Conservation (phyloP, 2,113 vertebrate species). For the Nothoprocta pentlandii region DNA sequence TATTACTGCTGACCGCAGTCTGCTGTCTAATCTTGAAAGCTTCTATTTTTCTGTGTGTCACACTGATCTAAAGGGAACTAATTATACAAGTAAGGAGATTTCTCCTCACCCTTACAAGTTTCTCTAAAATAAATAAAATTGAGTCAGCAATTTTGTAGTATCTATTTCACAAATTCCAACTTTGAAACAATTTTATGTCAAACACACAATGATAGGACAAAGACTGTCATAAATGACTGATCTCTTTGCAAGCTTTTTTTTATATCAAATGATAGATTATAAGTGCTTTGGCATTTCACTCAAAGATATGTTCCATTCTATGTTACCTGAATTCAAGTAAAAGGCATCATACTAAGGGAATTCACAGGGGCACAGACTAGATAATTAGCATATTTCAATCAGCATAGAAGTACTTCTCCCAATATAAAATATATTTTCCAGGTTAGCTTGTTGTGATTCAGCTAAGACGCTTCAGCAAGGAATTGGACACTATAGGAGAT, state of each 20-base stretch:
- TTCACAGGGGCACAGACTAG: not conserved
- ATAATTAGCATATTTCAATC: not conserved
- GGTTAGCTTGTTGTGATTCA: not conserved
- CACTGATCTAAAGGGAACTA: slow-evolving; percentile 8
- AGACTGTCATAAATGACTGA: not conserved
- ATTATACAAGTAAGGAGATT: not conserved
- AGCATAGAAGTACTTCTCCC: not conserved
- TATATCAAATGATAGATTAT: not conserved
- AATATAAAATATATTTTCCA: not conserved
- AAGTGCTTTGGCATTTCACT: not conserved
- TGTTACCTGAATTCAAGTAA: not conserved
- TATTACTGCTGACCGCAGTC: not conserved
- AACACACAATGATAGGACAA: not conserved
- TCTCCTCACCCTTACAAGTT: not conserved
- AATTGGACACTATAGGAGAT: not conserved
- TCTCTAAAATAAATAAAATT: not conserved
- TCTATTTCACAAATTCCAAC: not conserved
- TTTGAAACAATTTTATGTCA: not conserved
- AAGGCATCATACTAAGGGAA: not conserved
- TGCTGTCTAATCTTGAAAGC: not conserved
- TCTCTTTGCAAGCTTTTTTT: not conserved
- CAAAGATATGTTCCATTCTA: not conserved
- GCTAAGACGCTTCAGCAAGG: not conserved
- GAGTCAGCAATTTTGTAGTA: not conserved
- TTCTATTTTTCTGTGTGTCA: not conserved